A percentile compares a stretch with the other conserved stretches of the same genome.
Evolutionary conservation across 2,797 vertebrate genomes (phyloP).

Genomic region (Cuniculus paca): DNA sequence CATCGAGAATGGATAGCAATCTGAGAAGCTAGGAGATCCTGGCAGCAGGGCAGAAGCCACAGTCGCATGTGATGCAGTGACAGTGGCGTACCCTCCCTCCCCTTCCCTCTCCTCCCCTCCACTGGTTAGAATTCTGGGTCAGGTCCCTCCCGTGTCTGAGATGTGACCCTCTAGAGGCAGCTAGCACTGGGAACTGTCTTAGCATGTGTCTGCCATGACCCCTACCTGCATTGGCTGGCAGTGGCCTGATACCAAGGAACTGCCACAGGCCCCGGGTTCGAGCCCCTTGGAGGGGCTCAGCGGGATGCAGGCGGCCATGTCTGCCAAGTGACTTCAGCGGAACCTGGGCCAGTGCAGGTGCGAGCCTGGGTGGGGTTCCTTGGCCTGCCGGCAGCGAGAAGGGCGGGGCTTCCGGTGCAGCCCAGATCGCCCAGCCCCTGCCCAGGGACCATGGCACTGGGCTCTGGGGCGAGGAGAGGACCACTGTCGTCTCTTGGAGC

Average conservation of each 20-base stretch:
- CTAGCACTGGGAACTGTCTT: background rate
- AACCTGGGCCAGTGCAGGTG: background rate
- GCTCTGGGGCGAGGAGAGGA: background rate
- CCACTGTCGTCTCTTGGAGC: background rate
- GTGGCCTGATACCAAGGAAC: background rate
- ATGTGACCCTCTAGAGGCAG: no score
- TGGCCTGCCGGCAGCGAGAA: background rate
- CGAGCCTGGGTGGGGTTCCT: background rate
- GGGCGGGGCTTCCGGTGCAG: background rate
- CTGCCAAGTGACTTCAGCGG: background rate
- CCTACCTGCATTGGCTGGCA: background rate
- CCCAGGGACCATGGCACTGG: background rate
- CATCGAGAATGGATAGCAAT: no score
- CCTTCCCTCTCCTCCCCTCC: background rate
- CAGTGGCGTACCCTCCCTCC: background rate
- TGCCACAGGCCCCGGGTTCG: background rate
- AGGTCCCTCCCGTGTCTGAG: background rate
- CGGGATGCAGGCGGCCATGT: accelerated
- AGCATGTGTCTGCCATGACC: no score
- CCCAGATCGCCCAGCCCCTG: background rate
- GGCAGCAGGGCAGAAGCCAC: no score
- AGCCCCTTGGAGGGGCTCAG: background rate
- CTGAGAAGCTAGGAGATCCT: no score
- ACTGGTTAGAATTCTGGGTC: background rate
- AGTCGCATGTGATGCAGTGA: background rate